These are phyloP conservation scores for Calameuta idolon DNA, from an alignment of 2,888 invertebrate genomes.

Conservation along the genomic window DNA sequence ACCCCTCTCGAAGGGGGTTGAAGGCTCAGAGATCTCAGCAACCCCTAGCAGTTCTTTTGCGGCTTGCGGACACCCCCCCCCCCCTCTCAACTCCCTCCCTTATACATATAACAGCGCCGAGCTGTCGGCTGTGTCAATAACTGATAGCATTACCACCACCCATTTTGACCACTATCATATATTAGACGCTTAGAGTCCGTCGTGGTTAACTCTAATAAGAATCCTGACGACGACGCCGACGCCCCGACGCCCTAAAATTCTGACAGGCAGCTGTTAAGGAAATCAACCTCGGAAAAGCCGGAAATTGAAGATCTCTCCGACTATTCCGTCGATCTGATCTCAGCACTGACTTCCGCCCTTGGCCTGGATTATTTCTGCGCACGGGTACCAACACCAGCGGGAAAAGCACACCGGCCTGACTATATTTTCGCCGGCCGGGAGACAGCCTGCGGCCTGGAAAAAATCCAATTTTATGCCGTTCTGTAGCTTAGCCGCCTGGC, in stretches of 20 bases:
- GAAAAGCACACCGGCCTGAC: not conserved
- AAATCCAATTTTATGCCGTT: slow-evolving; percentile 51
- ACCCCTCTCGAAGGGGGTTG: slow-evolving; percentile 19
- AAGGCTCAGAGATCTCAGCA: slow-evolving; percentile 24
- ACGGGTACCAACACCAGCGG: not conserved
- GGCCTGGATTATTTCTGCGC: slow-evolving; percentile 14
- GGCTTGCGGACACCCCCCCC: slow-evolving; percentile 1
- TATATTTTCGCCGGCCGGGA: slow-evolving; percentile 2
- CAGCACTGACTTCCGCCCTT: slow-evolving; percentile 21
- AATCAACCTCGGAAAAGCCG: slow-evolving; percentile 37
- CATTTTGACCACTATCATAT: slow-evolving; percentile 23
- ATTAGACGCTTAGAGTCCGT: slow-evolving; percentile 16
- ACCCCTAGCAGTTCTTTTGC: slow-evolving; percentile 2
- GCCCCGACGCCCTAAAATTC: slow-evolving; percentile 20
- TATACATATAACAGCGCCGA: slow-evolving; percentile 23
- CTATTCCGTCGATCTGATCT: slow-evolving; percentile 26
- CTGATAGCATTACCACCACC: slow-evolving; percentile 48
- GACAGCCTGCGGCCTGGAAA: slow-evolving; percentile 20
- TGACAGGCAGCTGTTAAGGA: slow-evolving; percentile 37
- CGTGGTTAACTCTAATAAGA: slow-evolving; percentile 17
- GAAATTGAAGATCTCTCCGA: slow-evolving; percentile 46
- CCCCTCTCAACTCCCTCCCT: slow-evolving; percentile 8
- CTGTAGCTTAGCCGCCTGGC: slow-evolving; percentile 37
- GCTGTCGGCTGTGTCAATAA: slow-evolving; percentile 56
- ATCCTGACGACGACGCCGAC: slow-evolving; percentile 2